Evolutionary conservation across 2,888 invertebrate genomes (phyloP), one percentile per base, ranked within the genome.

Genomic region (Hedya salicella): DNA sequence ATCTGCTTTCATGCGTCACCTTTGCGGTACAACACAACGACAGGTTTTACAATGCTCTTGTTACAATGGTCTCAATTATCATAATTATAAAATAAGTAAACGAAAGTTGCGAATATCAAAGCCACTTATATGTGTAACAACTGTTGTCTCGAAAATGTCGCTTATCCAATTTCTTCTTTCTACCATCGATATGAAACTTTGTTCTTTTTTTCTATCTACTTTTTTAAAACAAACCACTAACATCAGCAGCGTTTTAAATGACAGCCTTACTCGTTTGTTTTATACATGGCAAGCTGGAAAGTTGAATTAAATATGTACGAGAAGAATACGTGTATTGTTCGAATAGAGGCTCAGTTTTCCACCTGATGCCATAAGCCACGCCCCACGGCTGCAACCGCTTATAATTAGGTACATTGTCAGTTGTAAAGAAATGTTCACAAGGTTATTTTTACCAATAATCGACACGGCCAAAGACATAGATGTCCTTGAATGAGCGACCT

Each of bases 231-330:
- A 19, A 57, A 57, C 17, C n/a, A 30, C 17, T 44, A 32, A 30
- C 56, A 17, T 13, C 30, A 17, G 11, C 40, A 25, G 19, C 25
- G 25, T 42, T 56, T 56, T 17, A 44, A 56, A 44, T 56, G 16
- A 16, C 42, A 49, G 30, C 48, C 39, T 40, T 16, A 39, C 16
- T 17, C n/a, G n/a, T 16, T 30, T 17, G 19, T 48, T 46, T 36
- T 54, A 46, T 56, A 25, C 39, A 40, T 19, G 8, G 19, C 19
- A 19, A 14, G 59, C 46, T 14, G 44, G 39, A 52, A 36, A 40
- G 46, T 46, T 39, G 25, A 5, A 59, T 65, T 53, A 49, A 66
- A 61, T 61, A 66, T 66, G 36, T 44, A 62, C 13, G 13, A 36
- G 16, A 16, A 50, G 21, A 57, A 59, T 39, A 36, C 17, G 44